Evolutionary conservation across 1,140 invertebrate species (phyloP).

Genomic region (Phthorimaea operculella): DNA sequence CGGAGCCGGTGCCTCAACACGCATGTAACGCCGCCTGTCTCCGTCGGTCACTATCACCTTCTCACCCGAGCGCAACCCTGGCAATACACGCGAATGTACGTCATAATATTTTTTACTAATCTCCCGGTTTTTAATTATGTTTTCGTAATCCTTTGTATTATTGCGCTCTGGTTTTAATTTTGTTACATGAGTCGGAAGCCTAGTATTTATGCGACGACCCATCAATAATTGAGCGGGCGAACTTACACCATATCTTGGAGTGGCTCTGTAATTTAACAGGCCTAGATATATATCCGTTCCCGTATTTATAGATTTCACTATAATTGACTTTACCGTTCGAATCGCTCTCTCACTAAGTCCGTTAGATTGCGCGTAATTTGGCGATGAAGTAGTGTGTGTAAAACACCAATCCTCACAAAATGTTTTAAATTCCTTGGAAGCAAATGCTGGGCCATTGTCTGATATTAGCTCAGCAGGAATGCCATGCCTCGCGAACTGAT

Average conservation of each 20-base stretch:
- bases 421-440: slow-evolving; percentile 14
- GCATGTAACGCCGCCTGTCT: neutral
- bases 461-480: slow-evolving; percentile 10
- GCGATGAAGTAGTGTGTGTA: slow-evolving; percentile 15
- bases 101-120: neutral
- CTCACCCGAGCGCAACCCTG: neutral
- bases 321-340: slow-evolving; percentile 16
- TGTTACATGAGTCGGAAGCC: slow-evolving; percentile 1
- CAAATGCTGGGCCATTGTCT: slow-evolving; percentile 17
- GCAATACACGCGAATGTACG: neutral
- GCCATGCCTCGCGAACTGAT: slow-evolving; percentile 25
- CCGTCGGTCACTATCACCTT: neutral
- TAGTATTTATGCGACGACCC: slow-evolving; percentile 8
- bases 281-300: slow-evolving; percentile 21
- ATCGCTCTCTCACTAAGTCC: slow-evolving; percentile 21
- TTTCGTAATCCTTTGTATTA: neutral
- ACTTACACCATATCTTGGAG: slow-evolving; percentile 7
- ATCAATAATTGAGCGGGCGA: slow-evolving; percentile 15
- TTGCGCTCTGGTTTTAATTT: neutral
- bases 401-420: slow-evolving; percentile 22
- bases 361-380: slow-evolving; percentile 24
- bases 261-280: slow-evolving; percentile 22
- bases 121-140: neutral
- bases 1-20: neutral
- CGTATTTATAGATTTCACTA: slow-evolving; percentile 18